phyloP scores from a whole-genome alignment of 2,888 invertebrate species.

The Chalcosyrphus nemorum region DNA sequence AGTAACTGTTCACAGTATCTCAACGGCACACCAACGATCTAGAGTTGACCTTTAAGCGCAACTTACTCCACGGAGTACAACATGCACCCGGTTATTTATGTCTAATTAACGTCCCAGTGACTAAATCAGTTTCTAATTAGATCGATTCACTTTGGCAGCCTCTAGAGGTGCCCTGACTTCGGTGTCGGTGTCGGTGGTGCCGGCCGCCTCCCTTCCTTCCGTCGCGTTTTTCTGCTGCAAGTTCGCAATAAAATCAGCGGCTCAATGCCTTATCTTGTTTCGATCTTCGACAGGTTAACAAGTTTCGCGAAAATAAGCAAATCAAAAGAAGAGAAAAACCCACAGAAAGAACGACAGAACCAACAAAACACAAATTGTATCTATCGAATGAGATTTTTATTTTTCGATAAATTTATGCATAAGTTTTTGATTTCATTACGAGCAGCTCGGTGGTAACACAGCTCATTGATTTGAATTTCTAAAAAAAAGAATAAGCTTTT shows the following conservation, averaged over 20 bases:
- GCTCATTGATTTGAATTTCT: conserved; percentile 50
- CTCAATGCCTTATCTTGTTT: conserved; percentile 50
- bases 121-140: conserved; percentile 71
- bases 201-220: neutral
- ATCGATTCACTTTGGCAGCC: conserved; percentile 62
- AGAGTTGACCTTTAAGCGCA: conserved; percentile 53
- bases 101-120: conserved; percentile 69
- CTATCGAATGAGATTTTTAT: conserved; percentile 50
- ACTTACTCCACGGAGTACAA: conserved; percentile 30
- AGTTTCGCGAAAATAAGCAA: conserved; percentile 56
- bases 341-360: conserved; percentile 33
- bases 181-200: no score
- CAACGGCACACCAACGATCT: conserved; percentile 19
- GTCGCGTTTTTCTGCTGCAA: no score
- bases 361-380: conserved; percentile 30
- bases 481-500: conserved; percentile 67
- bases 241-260: conserved; percentile 53
- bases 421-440: conserved; percentile 53
- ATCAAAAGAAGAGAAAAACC: conserved; percentile 16
- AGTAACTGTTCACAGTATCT: neutral
- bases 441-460: neutral
- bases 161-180: conserved; percentile 7
- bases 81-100: conserved; percentile 69
- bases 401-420: conserved; percentile 63
- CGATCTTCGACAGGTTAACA: conserved; percentile 71